Evolutionary conservation across 2,113 vertebrate genomes (phyloP).

Genomic region (Toxotes chatareus): DNA sequence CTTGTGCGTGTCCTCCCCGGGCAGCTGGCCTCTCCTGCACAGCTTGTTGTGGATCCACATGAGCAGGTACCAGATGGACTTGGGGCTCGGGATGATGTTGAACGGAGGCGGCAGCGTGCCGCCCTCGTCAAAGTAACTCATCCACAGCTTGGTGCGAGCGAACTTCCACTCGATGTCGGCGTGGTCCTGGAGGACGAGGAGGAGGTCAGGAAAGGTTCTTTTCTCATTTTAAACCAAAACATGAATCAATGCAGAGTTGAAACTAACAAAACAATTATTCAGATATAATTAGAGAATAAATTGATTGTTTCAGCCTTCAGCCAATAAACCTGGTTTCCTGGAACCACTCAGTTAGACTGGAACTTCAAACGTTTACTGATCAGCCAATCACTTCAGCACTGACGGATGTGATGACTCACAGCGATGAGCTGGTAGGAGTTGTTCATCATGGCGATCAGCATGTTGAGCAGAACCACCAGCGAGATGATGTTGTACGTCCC

Average conservation of each 20-base stretch:
- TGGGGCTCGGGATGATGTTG: conserved; percentile 96
- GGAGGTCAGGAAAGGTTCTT: no score
- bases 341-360: no score
- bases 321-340: no score
- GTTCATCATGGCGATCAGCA: conserved; percentile 99
- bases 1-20: conserved; percentile 85
- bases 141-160: conserved; percentile 97
- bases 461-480: conserved; percentile 96
- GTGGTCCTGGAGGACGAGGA: conserved; percentile 86
- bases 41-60: conserved; percentile 92
- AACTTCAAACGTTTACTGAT: no score
- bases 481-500: conserved; percentile 98
- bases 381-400: no score
- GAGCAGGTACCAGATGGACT: conserved; percentile 94
- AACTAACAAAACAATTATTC: no score
- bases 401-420: conserved; percentile 73
- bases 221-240: no score
- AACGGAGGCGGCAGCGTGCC: conserved; percentile 97
- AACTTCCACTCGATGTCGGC: conserved; percentile 99
- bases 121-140: conserved; percentile 98
- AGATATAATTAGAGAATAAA: no score
- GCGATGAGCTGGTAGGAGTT: conserved; percentile 99
- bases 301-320: no score
- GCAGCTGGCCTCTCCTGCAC: conserved; percentile 83
- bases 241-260: no score